Percentiles rank a stretch among this genome's conserved stretches.
Evolutionary conservation across 1,140 invertebrate genomes (phyloP).

Genomic region (Aethina tumida): DNA sequence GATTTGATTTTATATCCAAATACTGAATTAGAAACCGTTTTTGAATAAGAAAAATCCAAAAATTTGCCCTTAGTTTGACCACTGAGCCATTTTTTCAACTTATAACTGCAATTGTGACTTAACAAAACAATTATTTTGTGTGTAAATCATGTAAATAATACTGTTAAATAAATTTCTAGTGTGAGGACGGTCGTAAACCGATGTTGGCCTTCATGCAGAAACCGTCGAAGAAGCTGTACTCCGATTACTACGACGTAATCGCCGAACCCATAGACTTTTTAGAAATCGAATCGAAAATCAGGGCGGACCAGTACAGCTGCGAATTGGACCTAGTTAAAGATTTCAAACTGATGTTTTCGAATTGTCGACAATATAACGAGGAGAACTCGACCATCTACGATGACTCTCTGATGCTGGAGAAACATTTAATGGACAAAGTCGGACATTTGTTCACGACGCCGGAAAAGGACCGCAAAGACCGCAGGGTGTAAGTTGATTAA

Average conservation of each 20-base stretch:
- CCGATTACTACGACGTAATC: constrained; percentile 93
- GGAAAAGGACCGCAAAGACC: constrained; percentile 25
- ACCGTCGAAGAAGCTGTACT: constrained; percentile 90
- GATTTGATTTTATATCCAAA: too few relatives aligned
- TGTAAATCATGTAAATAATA: too few relatives aligned
- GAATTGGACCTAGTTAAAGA: constrained; percentile 51
- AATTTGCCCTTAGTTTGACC: constrained; percentile 3
- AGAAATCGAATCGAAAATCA: constrained; percentile 86
- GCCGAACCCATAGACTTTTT: constrained; percentile 91
- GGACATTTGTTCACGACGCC: constrained; percentile 44
- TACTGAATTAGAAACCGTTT: constrained; percentile 13
- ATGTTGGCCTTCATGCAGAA: constrained; percentile 94
- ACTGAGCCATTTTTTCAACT: too few relatives aligned
- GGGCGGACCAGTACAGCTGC: constrained; percentile 51
- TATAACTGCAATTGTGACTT: too few relatives aligned
- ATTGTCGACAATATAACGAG: constrained; percentile 93
- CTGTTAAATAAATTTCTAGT: too few relatives aligned
- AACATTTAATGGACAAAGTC: constrained; percentile 73
- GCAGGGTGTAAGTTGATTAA: constrained; percentile 26
- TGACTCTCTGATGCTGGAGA: constrained; percentile 83
- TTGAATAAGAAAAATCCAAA: constrained; percentile 2
- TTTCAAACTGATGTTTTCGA: constrained; percentile 84
- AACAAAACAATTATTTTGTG: too few relatives aligned
- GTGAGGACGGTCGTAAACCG: constrained; percentile 71
- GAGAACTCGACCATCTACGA: constrained; percentile 91